Evolutionary conservation across 2,797 vertebrate genomes (phyloP), one percentile per base, ranked within the genome.

Genomic region (Ispidina picta): DNA sequence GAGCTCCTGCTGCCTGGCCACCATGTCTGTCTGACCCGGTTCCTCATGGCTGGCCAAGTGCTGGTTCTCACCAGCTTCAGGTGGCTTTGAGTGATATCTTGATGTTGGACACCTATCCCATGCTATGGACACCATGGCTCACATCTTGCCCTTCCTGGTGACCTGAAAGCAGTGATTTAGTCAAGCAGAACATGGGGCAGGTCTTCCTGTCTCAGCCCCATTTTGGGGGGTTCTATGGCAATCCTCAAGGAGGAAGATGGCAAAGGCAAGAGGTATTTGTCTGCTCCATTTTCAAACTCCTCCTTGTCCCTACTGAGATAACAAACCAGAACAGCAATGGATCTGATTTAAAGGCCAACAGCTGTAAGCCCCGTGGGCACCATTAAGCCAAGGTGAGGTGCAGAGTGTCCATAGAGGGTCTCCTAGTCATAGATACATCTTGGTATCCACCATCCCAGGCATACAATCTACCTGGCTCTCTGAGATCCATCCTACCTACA

Each of bases 1-100:
- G 46, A 62, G 46, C 77, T 86, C 39, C 63, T 39, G 37, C 37
- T 25, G 9, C 66, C 46, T 48, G 41, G 70, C 55, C 7, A 43
- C 79, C 22, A 5, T 9, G 33, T 51, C 83, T 31, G n/a, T 15
- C 43, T 56, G 16, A 0, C 39, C 43, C 11, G 52, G 49, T 41
- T 17, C 70, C 35, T 68, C 21, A 7, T 1, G 8, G 20, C 4
- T 7, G 21, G 29, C 72, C 6, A 2, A 2, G 12, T 5, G 49
- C 59, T 69, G 83, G 3, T 21, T 79, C 39, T 68, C 2, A 0
- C 26, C 59, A 70, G 6, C 68, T 54, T 26, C 43, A 16, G 44
- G 48, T 35, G 58, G 13, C 19, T 44, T 49, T 9, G 41, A 46
- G 31, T 43, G 78, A 35, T 0, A 0, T 10, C 62, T 46, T 5